Percentiles rank a stretch among this genome's conserved stretches.
Conservation (phyloP, 2,888 invertebrate genomes). For the Dermolepida albohirtum region DNA sequence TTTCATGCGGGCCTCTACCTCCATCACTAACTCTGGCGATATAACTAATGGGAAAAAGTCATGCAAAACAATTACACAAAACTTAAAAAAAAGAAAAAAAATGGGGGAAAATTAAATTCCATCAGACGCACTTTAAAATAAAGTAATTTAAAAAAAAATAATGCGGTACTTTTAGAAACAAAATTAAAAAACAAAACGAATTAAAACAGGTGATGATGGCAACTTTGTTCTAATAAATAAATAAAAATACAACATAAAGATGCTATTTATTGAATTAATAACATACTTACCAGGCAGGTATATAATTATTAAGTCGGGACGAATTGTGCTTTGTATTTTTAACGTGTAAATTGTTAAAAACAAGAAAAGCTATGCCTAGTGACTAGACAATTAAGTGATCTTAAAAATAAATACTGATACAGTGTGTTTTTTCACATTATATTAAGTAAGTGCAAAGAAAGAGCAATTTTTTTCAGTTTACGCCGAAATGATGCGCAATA, state of each 20-base stretch:
- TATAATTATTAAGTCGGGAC: no score
- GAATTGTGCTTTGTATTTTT: no score
- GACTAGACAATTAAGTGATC: neutral
- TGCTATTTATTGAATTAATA: no score
- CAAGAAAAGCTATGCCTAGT: slow-evolving; percentile 1
- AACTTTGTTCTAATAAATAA: neutral
- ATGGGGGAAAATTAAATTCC: slow-evolving; percentile 43
- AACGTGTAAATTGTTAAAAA: no score
- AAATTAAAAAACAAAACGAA: slow-evolving; percentile 41
- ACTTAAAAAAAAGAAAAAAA: slow-evolving; percentile 57
- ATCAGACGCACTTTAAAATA: no score
- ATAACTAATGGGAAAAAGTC: slow-evolving; percentile 74
- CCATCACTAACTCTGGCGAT: slow-evolving; percentile 89
- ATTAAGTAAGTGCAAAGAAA: no score
- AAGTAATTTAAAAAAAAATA: slow-evolving; percentile 11
- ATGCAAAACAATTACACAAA: slow-evolving; percentile 56
- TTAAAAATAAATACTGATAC: neutral
- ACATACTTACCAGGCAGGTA: neutral
- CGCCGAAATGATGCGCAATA: no score
- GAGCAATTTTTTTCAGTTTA: no score
- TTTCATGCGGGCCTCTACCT: slow-evolving; percentile 88
- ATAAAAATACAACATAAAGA: no score
- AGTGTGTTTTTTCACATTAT: no score
- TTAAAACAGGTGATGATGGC: slow-evolving; percentile 21
- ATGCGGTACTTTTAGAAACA: slow-evolving; percentile 36